Conservation (phyloP, 2,888 invertebrate genomes). For the Andrena fulva region DNA sequence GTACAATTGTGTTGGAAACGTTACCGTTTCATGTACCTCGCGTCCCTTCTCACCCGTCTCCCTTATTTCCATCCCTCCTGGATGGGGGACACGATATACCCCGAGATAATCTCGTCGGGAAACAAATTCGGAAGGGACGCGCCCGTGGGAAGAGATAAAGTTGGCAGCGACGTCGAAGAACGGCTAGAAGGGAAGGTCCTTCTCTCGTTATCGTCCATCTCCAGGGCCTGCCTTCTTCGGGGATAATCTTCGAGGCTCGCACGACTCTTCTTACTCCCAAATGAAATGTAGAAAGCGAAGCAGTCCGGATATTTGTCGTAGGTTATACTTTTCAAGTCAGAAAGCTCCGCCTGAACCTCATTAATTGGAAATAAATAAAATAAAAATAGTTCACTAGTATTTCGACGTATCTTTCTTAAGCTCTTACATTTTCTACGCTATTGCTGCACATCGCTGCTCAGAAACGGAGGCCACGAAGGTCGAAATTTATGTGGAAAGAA, state of each 20-base stretch:
- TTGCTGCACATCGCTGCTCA: neutral
- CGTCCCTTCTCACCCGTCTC: neutral
- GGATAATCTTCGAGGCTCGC: neutral
- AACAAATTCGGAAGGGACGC: slow-evolving; percentile 59
- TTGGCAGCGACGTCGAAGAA: slow-evolving; percentile 1
- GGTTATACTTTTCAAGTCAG: neutral
- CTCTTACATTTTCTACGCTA: neutral
- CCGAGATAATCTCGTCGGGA: slow-evolving; percentile 46
- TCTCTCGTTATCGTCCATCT: slow-evolving; percentile 59
- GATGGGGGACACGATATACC: slow-evolving; percentile 38
- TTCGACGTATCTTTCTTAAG: neutral
- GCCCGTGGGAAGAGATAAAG: slow-evolving; percentile 49
- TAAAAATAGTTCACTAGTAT: neutral
- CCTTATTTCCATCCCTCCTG: slow-evolving; percentile 27
- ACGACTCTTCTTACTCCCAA: neutral
- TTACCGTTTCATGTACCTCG: neutral
- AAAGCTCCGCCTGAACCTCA: too few species aligned
- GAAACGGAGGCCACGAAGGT: neutral
- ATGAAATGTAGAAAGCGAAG: neutral
- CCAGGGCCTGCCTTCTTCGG: slow-evolving; percentile 17
- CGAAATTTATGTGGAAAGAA: neutral
- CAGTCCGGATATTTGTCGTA: neutral
- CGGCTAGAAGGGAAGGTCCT: slow-evolving; percentile 23
- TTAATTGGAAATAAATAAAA: too few species aligned
- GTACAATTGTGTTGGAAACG: slow-evolving; percentile 5